Evolutionary conservation across 2,797 vertebrate species (phyloP).

Genomic region (Choloepus didactylus): DNA sequence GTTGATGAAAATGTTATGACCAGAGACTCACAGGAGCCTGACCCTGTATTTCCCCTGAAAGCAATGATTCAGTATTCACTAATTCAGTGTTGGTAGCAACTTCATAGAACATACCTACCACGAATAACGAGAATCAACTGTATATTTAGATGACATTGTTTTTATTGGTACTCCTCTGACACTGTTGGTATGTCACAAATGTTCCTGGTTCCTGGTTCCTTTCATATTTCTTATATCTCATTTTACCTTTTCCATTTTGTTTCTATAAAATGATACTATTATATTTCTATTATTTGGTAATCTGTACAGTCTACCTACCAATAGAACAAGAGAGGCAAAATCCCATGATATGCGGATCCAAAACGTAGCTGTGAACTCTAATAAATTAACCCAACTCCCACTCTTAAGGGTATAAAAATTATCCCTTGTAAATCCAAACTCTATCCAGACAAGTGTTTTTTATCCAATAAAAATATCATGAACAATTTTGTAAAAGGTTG

Average conservation of each 20-base stretch:
- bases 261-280: constrained; percentile 28
- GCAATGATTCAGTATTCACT: too few species aligned
- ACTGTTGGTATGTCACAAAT: neutral
- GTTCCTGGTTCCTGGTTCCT: neutral
- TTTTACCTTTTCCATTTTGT: neutral
- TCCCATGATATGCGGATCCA: neutral
- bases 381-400: neutral
- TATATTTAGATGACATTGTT: too few species aligned
- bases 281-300: constrained; percentile 38
- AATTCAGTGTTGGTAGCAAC: too few species aligned
- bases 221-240: neutral
- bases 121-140: too few species aligned
- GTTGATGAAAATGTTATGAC: too few species aligned
- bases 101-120: too few species aligned
- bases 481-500: neutral
- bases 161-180: neutral
- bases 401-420: neutral
- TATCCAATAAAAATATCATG: neutral
- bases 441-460: neutral
- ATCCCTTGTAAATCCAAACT: constrained; percentile 39
- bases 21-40: too few species aligned
- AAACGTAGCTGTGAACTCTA: neutral
- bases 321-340: constrained; percentile 30
- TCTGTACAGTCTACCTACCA: neutral
- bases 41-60: too few species aligned